Percentiles rank a stretch among this genome's conserved stretches.
phyloP scores from a whole-genome alignment of 2,797 vertebrate genomes.

The Hipposideros larvatus region DNA sequence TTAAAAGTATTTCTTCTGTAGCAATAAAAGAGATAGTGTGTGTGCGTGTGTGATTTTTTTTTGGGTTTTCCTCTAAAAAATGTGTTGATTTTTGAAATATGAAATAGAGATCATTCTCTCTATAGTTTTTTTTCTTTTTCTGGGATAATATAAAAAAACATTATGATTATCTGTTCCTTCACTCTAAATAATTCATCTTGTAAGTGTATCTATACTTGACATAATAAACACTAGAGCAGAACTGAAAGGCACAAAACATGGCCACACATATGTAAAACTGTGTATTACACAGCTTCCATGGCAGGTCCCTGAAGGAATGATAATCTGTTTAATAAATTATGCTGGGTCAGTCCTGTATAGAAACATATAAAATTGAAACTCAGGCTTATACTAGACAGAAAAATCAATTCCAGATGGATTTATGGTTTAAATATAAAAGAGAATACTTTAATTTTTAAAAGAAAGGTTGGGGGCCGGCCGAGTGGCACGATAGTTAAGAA shows the following conservation, averaged over 20 bases:
- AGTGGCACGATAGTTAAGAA: no score
- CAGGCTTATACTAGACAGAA: background rate
- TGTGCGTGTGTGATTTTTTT: background rate
- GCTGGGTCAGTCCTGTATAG: background rate
- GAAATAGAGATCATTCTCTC: background rate
- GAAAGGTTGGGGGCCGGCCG: background rate
- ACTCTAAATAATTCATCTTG: background rate
- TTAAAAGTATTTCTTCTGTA: background rate
- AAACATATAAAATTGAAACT: slow-evolving; percentile 43
- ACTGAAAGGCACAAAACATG: background rate
- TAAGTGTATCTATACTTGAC: background rate
- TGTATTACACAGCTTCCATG: background rate
- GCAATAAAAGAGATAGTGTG: background rate
- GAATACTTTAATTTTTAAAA: slow-evolving; percentile 59
- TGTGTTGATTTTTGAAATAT: background rate
- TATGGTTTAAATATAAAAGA: slow-evolving; percentile 63
- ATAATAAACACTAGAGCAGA: background rate
- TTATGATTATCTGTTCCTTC: background rate
- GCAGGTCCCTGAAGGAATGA: background rate
- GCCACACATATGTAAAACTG: background rate
- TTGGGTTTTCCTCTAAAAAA: background rate
- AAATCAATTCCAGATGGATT: slow-evolving; percentile 58
- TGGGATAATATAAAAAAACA: background rate
- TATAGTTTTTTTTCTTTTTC: background rate
- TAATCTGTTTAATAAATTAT: slow-evolving; percentile 11